A percentile compares a stretch with the other conserved stretches of the same genome.
Evolutionary conservation across 1,140 invertebrate genomes (phyloP).

Genomic region (Stegodyphus mimosarum): DNA sequence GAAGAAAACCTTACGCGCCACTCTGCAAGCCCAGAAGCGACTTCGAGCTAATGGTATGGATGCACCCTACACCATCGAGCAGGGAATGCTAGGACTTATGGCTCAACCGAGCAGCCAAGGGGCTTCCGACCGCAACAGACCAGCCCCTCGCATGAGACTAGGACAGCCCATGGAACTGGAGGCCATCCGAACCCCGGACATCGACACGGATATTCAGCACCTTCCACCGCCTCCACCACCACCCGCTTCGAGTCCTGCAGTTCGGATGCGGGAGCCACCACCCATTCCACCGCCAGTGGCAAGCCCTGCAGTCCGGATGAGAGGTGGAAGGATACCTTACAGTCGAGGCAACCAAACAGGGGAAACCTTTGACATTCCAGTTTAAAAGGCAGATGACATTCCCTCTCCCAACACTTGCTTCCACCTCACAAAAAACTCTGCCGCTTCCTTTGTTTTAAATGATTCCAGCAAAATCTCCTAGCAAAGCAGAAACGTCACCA

Average conservation of each 20-base stretch:
- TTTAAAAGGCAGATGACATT: no score
- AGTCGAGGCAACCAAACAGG: background rate
- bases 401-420: no score
- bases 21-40: constrained; percentile 79
- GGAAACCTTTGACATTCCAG: background rate
- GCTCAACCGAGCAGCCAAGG: background rate
- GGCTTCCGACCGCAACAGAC: constrained; percentile 13
- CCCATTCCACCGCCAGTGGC: constrained; percentile 36
- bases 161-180: constrained; percentile 21
- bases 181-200: constrained; percentile 40
- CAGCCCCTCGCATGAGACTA: background rate
- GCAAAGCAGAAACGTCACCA: no score
- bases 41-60: constrained; percentile 82
- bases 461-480: no score
- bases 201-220: constrained; percentile 39
- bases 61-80: constrained; percentile 58
- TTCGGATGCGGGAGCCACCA: constrained; percentile 51
- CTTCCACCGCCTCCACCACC: constrained; percentile 28
- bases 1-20: constrained; percentile 83
- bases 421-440: no score
- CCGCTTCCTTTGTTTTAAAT: no score
- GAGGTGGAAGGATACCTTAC: constrained; percentile 49
- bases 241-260: constrained; percentile 40
- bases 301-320: constrained; percentile 50
- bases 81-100: constrained; percentile 45